A percentile compares a stretch with the other conserved stretches of the same genome.
Evolutionary conservation across 2,888 invertebrate species (phyloP).

Genomic region (Lordiphosa fenestrarum): DNA sequence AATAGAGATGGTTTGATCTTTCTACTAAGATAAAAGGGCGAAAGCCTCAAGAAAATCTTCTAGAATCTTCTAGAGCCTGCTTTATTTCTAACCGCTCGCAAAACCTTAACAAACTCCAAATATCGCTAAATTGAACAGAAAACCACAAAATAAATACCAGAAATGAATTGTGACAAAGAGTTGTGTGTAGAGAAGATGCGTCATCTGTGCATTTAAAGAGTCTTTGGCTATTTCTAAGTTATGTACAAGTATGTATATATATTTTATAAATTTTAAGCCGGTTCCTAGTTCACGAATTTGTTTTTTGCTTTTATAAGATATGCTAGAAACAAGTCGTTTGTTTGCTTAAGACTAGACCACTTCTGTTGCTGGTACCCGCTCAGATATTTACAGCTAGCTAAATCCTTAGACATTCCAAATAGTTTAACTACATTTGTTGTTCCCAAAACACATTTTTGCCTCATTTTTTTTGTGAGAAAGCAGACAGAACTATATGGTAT

Average conservation of each 20-base stretch:
- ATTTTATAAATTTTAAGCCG: conserved; percentile 19
- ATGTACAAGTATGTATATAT: conserved; percentile 42
- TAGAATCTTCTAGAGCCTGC: too few species aligned
- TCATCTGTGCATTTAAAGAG: too few species aligned
- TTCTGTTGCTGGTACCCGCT: conserved; percentile 16
- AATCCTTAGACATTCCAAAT: conserved; percentile 50
- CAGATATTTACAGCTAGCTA: conserved; percentile 57
- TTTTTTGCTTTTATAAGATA: conserved; percentile 30
- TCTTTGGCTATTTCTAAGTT: conserved; percentile 35
- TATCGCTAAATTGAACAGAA: too few species aligned
- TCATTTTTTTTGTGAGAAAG: conserved; percentile 25
- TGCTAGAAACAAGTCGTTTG: conserved; percentile 41
- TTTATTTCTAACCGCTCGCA: too few species aligned
- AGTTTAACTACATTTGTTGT: conserved; percentile 78
- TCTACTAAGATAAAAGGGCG: too few species aligned
- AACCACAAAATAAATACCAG: too few species aligned
- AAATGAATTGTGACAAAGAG: too few species aligned
- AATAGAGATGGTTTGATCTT: too few species aligned
- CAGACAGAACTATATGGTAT: too few species aligned
- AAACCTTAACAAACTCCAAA: too few species aligned
- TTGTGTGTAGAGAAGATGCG: too few species aligned
- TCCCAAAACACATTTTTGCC: conserved; percentile 78
- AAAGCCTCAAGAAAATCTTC: too few species aligned
- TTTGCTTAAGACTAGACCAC: conserved; percentile 32
- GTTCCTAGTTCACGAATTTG: conserved; percentile 11